phyloP scores from a whole-genome alignment of 2,888 invertebrate genomes.

The Keiferia lycopersicella region DNA sequence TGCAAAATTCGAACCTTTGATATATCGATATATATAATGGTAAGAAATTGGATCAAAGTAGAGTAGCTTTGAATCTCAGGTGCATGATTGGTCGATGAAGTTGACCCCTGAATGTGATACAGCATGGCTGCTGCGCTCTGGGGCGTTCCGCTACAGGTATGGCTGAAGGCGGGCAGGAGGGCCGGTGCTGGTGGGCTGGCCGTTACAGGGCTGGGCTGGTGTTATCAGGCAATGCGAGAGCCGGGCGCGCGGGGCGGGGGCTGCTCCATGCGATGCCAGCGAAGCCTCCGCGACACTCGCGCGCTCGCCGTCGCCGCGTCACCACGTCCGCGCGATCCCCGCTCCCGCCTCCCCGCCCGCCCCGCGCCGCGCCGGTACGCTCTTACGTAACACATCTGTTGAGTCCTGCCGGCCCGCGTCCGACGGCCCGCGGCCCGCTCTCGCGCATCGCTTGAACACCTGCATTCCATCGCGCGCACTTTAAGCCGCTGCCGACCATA shows the following conservation, averaged over 20 bases:
- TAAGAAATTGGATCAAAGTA: too few species aligned
- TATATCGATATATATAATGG: too few species aligned
- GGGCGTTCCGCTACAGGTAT: conserved; percentile 43
- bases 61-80: too few species aligned
- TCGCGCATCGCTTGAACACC: conserved; percentile 68
- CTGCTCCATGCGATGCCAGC: conserved; percentile 43
- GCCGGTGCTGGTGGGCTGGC: conserved; percentile 33
- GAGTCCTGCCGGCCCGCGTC: conserved; percentile 54
- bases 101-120: background rate
- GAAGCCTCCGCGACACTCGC: conserved; percentile 66
- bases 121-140: conserved; percentile 37
- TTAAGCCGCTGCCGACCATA: conserved; percentile 51
- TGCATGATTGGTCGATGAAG: too few species aligned
- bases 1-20: too few species aligned
- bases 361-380: conserved; percentile 27
- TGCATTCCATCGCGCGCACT: conserved; percentile 66
- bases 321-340: conserved; percentile 51
- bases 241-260: conserved; percentile 38
- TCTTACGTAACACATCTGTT: conserved; percentile 78
- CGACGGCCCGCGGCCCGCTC: conserved; percentile 33
- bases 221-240: conserved; percentile 40
- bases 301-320: conserved; percentile 63
- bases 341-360: conserved; percentile 47
- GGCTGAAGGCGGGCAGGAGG: too few species aligned
- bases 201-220: conserved; percentile 38